A percentile compares a stretch with the other conserved stretches of the same genome.
Evolutionary conservation across 2,797 vertebrate species (phyloP).

Genomic region (Urosaurus nigricauda): DNA sequence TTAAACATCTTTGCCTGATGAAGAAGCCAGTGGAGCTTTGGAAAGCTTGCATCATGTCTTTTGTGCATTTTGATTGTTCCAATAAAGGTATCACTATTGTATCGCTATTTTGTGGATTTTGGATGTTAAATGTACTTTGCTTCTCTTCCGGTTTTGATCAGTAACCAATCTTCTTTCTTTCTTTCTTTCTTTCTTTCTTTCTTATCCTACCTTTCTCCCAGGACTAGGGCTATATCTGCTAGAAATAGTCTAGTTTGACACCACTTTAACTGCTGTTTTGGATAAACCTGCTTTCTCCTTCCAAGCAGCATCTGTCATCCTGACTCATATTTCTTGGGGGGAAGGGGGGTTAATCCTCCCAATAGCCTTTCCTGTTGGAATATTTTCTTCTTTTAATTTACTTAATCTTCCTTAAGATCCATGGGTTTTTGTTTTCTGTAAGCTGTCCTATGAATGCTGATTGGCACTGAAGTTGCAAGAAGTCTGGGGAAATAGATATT

Average conservation of each 20-base stretch:
- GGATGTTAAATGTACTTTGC: background rate
- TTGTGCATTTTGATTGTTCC: too few species aligned
- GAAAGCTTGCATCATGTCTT: too few species aligned
- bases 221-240: too few species aligned
- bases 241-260: too few species aligned
- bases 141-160: background rate
- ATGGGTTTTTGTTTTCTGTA: background rate
- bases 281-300: background rate
- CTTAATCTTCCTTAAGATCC: background rate
- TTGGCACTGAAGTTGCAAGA: background rate
- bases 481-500: background rate
- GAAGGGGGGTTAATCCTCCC: background rate
- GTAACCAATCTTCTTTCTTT: background rate
- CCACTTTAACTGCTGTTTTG: too few species aligned
- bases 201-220: too few species aligned
- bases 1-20: too few species aligned
- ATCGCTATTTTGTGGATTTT: too few species aligned
- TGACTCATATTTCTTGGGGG: background rate
- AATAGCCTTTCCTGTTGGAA: background rate
- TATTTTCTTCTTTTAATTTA: background rate
- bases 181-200: too few species aligned
- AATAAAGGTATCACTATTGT: too few species aligned
- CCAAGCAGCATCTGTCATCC: too few species aligned
- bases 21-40: too few species aligned
- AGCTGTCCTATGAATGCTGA: background rate